Percentiles rank a stretch among this genome's conserved stretches.
These are phyloP conservation scores for Enteromius unitaeniatus DNA, from an alignment of 2,797 vertebrate species.

Conservation along the genomic window DNA sequence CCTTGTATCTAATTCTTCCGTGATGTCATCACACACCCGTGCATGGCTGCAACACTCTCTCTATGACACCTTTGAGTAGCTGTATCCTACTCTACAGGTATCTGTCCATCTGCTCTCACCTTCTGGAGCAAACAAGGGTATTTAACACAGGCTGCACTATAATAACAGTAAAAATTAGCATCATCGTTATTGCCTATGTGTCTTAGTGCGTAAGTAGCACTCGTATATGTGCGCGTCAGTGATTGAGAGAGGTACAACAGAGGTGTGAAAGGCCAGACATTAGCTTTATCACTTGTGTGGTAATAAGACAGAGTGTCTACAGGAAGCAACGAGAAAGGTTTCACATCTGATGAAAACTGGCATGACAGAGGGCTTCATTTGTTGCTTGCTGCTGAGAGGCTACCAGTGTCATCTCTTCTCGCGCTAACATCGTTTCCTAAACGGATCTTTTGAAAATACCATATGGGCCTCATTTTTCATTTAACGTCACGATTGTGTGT, in stretches of 20 bases:
- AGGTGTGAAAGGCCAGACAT: constrained; percentile 38
- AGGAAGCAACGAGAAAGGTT: constrained; percentile 29
- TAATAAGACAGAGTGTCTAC: constrained; percentile 38
- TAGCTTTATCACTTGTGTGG: constrained; percentile 40
- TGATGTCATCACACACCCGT: constrained; percentile 19
- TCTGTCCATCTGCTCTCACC: constrained; percentile 45
- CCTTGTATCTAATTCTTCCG: background rate
- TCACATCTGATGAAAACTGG: constrained; percentile 42
- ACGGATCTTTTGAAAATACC: constrained; percentile 26
- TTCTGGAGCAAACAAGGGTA: constrained; percentile 29
- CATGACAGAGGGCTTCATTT: constrained; percentile 47
- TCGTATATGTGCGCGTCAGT: constrained; percentile 5
- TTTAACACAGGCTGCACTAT: constrained; percentile 7
- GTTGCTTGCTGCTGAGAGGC: constrained; percentile 22
- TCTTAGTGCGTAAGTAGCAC: background rate
- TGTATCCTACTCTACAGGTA: constrained; percentile 44
- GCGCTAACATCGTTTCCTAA: constrained; percentile 46
- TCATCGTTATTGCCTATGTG: background rate
- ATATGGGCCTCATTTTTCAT: constrained; percentile 43
- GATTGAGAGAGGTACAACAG: constrained; percentile 29
- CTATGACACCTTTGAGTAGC: background rate
- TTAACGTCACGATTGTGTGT: background rate
- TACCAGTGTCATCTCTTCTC: constrained; percentile 39
- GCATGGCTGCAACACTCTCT: background rate
- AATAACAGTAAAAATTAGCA: constrained; percentile 3